These are phyloP conservation scores for Gymnosoma rotundatum DNA, from an alignment of 2,888 invertebrate species.

Conservation along the genomic window DNA sequence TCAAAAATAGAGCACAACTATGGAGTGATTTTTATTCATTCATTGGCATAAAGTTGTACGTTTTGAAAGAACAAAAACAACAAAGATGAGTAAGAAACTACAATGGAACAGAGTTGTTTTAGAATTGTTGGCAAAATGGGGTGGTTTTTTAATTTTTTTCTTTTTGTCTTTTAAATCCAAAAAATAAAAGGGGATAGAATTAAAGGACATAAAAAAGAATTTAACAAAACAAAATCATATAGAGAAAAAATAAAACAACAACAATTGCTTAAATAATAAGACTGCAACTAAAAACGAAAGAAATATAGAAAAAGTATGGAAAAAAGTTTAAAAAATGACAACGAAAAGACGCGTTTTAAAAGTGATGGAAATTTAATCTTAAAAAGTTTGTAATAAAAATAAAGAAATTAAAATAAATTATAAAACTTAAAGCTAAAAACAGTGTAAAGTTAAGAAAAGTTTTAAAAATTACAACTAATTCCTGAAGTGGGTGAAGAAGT, in stretches of 20 bases:
- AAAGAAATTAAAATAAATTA: background rate
- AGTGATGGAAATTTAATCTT: background rate
- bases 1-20: slow-evolving; percentile 17
- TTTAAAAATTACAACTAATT: background rate
- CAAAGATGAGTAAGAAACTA: slow-evolving; percentile 9
- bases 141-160: slow-evolving; percentile 49
- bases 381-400: background rate
- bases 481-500: background rate
- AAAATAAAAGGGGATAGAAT: slow-evolving; percentile 23
- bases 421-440: background rate
- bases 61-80: background rate
- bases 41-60: slow-evolving; percentile 43
- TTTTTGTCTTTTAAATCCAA: background rate
- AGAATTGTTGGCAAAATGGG: slow-evolving; percentile 42
- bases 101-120: slow-evolving; percentile 36
- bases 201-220: slow-evolving; percentile 41
- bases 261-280: background rate
- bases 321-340: slow-evolving; percentile 4
- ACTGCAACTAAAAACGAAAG: background rate
- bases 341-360: slow-evolving; percentile 20
- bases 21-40: slow-evolving; percentile 57
- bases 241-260: slow-evolving; percentile 60
- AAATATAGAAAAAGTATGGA: background rate
- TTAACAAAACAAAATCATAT: slow-evolving; percentile 42
- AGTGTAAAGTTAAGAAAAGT: background rate